Conservation (phyloP, 2,888 invertebrate species). For the Ferrisia virgata region DNA sequence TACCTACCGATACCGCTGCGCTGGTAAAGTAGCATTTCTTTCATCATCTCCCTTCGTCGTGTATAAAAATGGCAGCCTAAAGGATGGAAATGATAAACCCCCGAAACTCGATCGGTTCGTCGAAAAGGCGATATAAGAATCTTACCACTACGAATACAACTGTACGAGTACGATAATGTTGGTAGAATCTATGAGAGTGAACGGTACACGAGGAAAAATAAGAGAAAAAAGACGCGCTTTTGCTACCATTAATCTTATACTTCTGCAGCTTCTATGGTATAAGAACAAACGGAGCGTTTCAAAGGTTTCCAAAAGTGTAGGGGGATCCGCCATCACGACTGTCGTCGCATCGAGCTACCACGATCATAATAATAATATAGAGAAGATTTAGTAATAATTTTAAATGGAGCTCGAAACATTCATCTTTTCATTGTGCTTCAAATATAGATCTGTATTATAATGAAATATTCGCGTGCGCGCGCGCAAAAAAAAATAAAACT, state of each 20-base stretch:
- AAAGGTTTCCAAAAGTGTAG: background rate
- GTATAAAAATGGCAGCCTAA: background rate
- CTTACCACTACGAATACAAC: background rate
- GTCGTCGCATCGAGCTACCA: background rate
- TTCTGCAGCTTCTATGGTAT: background rate
- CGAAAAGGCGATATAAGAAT: background rate
- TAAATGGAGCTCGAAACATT: background rate
- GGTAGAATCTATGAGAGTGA: background rate
- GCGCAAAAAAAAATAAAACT: too few species aligned
- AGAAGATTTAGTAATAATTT: constrained; percentile 13
- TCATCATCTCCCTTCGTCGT: background rate
- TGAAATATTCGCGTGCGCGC: too few species aligned
- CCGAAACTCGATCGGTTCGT: background rate
- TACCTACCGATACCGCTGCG: background rate
- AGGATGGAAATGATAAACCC: background rate
- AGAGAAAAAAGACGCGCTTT: background rate
- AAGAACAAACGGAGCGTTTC: constrained; percentile 1
- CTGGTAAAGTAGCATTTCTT: background rate
- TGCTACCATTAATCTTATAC: background rate
- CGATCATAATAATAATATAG: background rate
- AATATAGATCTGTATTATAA: too few species aligned
- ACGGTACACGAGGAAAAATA: background rate
- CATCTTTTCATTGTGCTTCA: background rate
- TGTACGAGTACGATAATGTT: too few species aligned
- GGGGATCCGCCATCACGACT: too few species aligned